Percentiles rank a stretch among this genome's conserved stretches.
Conservation (phyloP, 1,140 invertebrate species). For the Heliconius himera region DNA sequence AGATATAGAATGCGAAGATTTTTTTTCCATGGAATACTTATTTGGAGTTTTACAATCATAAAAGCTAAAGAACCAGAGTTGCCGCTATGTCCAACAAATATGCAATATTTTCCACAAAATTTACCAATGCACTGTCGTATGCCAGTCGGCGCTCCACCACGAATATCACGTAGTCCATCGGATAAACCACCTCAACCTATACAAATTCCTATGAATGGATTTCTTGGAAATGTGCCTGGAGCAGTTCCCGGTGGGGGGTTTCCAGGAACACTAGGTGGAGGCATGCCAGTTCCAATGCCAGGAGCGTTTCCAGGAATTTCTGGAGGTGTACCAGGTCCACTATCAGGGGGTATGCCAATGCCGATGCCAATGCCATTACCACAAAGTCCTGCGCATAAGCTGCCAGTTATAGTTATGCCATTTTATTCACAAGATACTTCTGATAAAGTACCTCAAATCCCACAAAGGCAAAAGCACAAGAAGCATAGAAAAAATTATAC, state of each 20-base stretch:
- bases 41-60: constrained; percentile 20
- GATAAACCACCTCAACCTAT: constrained; percentile 32
- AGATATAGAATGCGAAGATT: constrained; percentile 30
- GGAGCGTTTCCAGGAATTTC: constrained; percentile 34
- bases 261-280: constrained; percentile 34
- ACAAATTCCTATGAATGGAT: constrained; percentile 42
- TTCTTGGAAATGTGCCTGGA: constrained; percentile 34
- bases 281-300: constrained; percentile 37
- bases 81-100: constrained; percentile 65
- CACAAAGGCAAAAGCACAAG: constrained; percentile 25
- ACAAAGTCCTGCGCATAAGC: constrained; percentile 56
- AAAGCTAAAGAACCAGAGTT: constrained; percentile 50
- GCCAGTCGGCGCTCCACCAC: constrained; percentile 47
- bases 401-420: constrained; percentile 76
- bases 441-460: constrained; percentile 43
- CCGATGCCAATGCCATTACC: constrained; percentile 46
- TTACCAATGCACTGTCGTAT: constrained; percentile 73
- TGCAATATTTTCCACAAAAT: constrained; percentile 67
- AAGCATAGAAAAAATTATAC: constrained; percentile 34
- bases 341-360: constrained; percentile 49
- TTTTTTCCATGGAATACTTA: constrained; percentile 18
- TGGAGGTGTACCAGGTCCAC: constrained; percentile 16
- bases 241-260: constrained; percentile 12
- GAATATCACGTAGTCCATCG: constrained; percentile 43
- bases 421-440: constrained; percentile 65